These are phyloP conservation scores for Latrodectus hesperus DNA, from an alignment of 2,888 invertebrate genomes.

Conservation along the genomic window DNA sequence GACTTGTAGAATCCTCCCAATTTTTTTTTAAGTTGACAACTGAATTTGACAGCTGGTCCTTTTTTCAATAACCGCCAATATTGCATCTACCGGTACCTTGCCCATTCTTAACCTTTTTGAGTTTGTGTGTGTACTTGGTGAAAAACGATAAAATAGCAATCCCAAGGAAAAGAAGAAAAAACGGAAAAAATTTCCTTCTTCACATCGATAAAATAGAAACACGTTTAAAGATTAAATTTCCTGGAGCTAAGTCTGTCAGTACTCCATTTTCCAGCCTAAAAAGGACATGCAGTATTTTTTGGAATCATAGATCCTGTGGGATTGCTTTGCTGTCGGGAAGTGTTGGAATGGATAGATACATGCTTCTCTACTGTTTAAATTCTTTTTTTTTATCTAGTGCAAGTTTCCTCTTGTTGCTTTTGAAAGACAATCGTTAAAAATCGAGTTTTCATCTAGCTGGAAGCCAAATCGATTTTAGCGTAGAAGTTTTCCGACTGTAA, in stretches of 20 bases:
- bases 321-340: slow-evolving; percentile 1
- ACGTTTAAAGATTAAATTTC: slow-evolving; percentile 58
- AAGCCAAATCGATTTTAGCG: neutral
- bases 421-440: slow-evolving; percentile 22
- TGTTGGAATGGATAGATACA: slow-evolving; percentile 22
- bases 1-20: slow-evolving; percentile 23
- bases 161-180: slow-evolving; percentile 4
- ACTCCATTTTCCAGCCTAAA: slow-evolving; percentile 40
- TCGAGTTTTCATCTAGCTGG: slow-evolving; percentile 14
- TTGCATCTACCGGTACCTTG: slow-evolving; percentile 27
- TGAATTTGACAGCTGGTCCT: slow-evolving; percentile 52
- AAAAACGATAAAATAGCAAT: slow-evolving; percentile 40
- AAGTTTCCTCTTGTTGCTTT: neutral
- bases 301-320: slow-evolving; percentile 42
- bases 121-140: slow-evolving; percentile 17
- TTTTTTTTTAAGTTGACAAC: slow-evolving; percentile 9
- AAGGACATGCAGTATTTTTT: slow-evolving; percentile 41
- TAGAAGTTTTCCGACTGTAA: too few relatives aligned
- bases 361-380: neutral
- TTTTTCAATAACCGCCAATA: slow-evolving; percentile 61
- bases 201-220: slow-evolving; percentile 46
- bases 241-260: slow-evolving; percentile 54
- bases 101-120: neutral
- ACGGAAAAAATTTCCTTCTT: neutral
- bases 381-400: too few relatives aligned